phyloP scores from a whole-genome alignment of 2,797 vertebrate genomes.

The Sandelia bainsii region DNA sequence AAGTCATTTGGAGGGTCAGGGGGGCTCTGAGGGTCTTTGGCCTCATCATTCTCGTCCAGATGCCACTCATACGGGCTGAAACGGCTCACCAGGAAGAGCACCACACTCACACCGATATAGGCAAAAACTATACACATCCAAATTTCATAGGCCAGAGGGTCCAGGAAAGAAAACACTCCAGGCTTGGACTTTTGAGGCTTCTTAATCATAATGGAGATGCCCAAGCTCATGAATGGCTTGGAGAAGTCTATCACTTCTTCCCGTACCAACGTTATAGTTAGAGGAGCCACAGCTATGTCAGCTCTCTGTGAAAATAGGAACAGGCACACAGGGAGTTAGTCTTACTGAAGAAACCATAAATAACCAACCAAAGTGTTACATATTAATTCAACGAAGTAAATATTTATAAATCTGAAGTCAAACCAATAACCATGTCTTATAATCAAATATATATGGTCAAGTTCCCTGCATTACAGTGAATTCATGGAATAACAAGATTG shows the following conservation, averaged over 20 bases:
- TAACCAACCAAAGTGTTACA: slow-evolving; percentile 30
- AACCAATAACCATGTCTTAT: slow-evolving; percentile 23
- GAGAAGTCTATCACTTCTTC: slow-evolving; percentile 99
- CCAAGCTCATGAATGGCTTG: slow-evolving; percentile 99
- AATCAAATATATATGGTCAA: slow-evolving; percentile 10
- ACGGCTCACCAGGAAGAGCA: slow-evolving; percentile 99
- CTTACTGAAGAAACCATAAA: slow-evolving; percentile 34
- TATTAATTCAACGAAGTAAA: slow-evolving; percentile 21
- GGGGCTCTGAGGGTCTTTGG: slow-evolving; percentile 96
- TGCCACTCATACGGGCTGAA: slow-evolving; percentile 99
- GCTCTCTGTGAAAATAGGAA: slow-evolving; percentile 92
- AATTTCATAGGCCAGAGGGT: slow-evolving; percentile 99
- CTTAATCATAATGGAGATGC: slow-evolving; percentile 99
- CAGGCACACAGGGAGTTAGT: slow-evolving; percentile 76
- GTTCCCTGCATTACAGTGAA: slow-evolving; percentile 42
- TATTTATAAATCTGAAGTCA: slow-evolving; percentile 32
- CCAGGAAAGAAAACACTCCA: slow-evolving; percentile 98
- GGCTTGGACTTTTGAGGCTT: slow-evolving; percentile 99
- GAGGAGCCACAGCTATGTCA: slow-evolving; percentile 98
- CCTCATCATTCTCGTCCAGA: slow-evolving; percentile 95
- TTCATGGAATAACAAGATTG: slow-evolving; percentile 50
- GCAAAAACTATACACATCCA: slow-evolving; percentile 99
- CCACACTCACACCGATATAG: slow-evolving; percentile 99
- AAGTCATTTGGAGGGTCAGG: slow-evolving; percentile 99
- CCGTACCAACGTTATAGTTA: slow-evolving; percentile 98